Evolutionary conservation across 2,797 vertebrate genomes (phyloP).

Genomic region (Staurois parvus): DNA sequence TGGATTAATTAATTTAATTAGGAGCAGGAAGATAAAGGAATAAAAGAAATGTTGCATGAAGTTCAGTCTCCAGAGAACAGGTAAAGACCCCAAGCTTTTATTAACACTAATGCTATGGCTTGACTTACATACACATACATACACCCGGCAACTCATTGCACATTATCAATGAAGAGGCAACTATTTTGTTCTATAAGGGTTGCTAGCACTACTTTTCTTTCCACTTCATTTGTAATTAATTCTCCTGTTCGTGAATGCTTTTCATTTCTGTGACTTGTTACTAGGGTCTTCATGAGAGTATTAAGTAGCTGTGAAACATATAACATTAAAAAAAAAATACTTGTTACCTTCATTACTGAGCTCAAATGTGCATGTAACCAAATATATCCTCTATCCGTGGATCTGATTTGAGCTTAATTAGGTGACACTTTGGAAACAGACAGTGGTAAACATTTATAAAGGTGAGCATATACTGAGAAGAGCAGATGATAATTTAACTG

Average conservation of each 20-base stretch:
- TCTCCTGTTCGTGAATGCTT: slow-evolving; percentile 28
- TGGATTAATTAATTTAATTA: too few species aligned
- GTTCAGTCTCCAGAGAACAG: too few species aligned
- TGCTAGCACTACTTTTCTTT: not conserved
- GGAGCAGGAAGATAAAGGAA: too few species aligned
- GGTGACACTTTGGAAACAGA: slow-evolving; percentile 12
- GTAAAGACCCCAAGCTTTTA: too few species aligned
- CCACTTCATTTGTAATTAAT: slow-evolving; percentile 9
- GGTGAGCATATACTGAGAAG: not conserved
- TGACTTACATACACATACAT: too few species aligned
- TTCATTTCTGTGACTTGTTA: slow-evolving; percentile 13
- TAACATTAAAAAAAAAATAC: slow-evolving; percentile 24
- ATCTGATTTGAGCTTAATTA: slow-evolving; percentile 1
- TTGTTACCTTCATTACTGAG: slow-evolving; percentile 33
- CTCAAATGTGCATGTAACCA: not conserved
- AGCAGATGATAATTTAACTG: not conserved
- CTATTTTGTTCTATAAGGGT: too few species aligned
- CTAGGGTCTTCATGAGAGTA: slow-evolving; percentile 11
- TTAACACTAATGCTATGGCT: too few species aligned
- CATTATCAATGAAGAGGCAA: too few species aligned
- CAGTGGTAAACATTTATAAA: slow-evolving; percentile 12
- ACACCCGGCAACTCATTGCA: too few species aligned
- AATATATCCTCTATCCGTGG: not conserved
- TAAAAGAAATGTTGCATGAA: too few species aligned
- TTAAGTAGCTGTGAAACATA: slow-evolving; percentile 30